Conservation (phyloP, 2,113 vertebrate genomes). For the Dipodomys stephensi region DNA sequence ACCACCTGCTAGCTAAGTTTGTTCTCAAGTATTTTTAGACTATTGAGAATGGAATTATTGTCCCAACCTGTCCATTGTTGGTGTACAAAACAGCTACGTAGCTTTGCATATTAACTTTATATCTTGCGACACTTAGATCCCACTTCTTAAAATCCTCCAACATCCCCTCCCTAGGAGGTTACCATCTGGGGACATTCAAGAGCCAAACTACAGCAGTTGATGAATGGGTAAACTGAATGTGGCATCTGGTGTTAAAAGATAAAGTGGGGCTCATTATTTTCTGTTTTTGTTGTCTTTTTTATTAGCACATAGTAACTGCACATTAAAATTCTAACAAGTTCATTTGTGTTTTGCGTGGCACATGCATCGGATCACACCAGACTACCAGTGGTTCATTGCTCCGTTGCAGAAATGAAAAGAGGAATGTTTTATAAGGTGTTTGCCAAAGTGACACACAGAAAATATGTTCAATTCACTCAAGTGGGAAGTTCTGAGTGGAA, state of each 20-base stretch:
- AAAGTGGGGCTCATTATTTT: not conserved
- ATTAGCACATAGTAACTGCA: no score
- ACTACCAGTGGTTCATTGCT: no score
- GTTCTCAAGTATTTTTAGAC: no score
- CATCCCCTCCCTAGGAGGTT: not conserved
- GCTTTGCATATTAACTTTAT: not conserved
- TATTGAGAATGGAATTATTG: no score
- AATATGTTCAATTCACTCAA: not conserved
- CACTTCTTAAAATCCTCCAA: not conserved
- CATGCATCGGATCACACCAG: not conserved
- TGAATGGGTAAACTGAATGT: not conserved
- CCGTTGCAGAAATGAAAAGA: not conserved
- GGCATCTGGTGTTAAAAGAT: not conserved
- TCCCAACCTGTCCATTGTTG: no score
- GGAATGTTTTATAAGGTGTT: not conserved
- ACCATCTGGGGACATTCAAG: not conserved
- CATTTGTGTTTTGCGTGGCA: not conserved
- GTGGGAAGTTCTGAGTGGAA: not conserved
- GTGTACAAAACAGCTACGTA: no score
- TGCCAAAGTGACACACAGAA: not conserved
- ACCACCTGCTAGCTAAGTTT: no score
- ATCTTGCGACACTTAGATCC: no score
- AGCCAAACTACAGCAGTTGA: not conserved
- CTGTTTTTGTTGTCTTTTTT: no score
- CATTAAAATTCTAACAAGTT: not conserved